Base-by-base conservation (phyloP, 2,113 vertebrate species). In the Saccopteryx bilineata region DNA sequence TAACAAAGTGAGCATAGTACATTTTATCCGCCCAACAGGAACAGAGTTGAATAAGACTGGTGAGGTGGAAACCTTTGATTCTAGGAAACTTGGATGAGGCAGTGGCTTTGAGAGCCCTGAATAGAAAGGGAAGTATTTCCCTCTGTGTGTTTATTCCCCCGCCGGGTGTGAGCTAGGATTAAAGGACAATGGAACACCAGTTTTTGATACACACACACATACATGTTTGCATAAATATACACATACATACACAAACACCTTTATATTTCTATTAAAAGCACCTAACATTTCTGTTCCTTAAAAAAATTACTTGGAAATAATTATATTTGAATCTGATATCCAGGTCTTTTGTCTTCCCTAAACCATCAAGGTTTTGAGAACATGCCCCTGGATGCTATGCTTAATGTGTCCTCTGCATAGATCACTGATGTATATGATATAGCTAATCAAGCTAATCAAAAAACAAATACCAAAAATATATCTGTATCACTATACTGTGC, bases 331-430 rank as follows among this genome's bases (percentile, higher is more conserved):
- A 84, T 2, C 23, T 86, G 17, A 91, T 24, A 2, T 91, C 17
- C 18, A 79, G 9, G 19, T 19, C 12, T 81, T 82, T 1, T 86
- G 39, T 81, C 33, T 1, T 61, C 4, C 5, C 4, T 5, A 82
- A 66, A 46, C 17, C 13, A 63, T 46, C 5, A 12, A 66, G 11
- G 0, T 39, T 88, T 86, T 76, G 7, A 76, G 17, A 80, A 72
- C 11, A 56, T 66, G 11, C 6, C 19, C 56, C 9, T 65, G 3
- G 26, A 11, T 2, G 1, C 4, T 46, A 3, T 83, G 28, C 0
- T 60, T 12, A 68, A 21, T 60, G 1, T 61, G 33, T 61, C 21
- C 39, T 91, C 21, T 26, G n/a, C 24, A 58, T 24, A n/a, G 19
- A 72, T 54, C 52, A 89, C 26, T 9, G 39, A 39, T 61, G 8